These are phyloP conservation scores for Meteorus colon DNA, from an alignment of 2,888 invertebrate genomes.

Conservation along the genomic window DNA sequence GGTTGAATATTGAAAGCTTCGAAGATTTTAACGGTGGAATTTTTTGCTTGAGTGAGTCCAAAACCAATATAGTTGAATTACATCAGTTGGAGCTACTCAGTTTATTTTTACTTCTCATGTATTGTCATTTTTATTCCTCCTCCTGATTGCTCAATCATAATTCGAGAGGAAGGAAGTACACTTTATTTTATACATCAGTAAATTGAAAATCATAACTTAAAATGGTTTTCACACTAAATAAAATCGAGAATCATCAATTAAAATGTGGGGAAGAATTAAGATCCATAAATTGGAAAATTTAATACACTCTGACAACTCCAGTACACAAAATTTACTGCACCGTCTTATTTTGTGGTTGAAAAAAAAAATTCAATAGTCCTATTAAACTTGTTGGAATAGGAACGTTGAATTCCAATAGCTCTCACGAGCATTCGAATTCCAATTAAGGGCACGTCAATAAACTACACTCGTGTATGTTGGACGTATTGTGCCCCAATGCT, in stretches of 20 bases:
- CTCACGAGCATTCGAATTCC: constrained; percentile 62
- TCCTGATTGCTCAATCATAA: background rate
- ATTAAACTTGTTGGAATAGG: background rate
- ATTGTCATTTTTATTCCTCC: background rate
- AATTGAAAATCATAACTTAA: too few species aligned
- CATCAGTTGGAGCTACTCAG: background rate
- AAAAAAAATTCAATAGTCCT: background rate
- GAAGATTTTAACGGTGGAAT: constrained; percentile 17
- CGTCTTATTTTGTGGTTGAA: background rate
- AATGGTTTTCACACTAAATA: too few species aligned
- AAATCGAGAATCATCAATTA: too few species aligned
- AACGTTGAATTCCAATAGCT: background rate
- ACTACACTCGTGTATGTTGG: constrained; percentile 12
- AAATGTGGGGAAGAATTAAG: too few species aligned
- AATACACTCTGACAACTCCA: background rate
- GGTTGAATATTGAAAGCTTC: constrained; percentile 37
- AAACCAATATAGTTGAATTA: constrained; percentile 7
- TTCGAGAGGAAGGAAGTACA: background rate
- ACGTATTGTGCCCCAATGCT: constrained; percentile 56
- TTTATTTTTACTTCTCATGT: constrained; percentile 11
- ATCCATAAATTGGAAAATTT: too few species aligned
- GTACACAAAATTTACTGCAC: too few species aligned
- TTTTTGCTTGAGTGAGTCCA: background rate
- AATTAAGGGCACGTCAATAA: constrained; percentile 61
- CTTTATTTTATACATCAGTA: background rate